These are phyloP conservation scores for Eupithecia exiguata DNA, from an alignment of 2,888 invertebrate genomes.

Conservation along the genomic window DNA sequence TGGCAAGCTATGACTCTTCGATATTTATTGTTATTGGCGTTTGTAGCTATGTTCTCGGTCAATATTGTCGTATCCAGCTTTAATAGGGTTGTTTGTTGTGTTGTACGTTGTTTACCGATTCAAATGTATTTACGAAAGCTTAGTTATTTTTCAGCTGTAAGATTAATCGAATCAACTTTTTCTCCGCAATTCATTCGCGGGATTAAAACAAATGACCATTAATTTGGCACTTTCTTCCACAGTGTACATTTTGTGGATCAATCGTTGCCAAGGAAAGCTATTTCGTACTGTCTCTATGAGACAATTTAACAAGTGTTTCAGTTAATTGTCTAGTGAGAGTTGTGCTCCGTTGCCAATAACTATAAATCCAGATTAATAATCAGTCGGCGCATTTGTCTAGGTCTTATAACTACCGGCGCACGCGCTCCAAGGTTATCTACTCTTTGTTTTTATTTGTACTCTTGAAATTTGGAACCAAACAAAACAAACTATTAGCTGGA, in stretches of 20 bases:
- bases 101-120: neutral
- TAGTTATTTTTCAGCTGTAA: slow-evolving; percentile 15
- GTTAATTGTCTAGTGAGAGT: slow-evolving; percentile 64
- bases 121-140: neutral
- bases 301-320: slow-evolving; percentile 71
- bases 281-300: slow-evolving; percentile 67
- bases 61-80: slow-evolving; percentile 4
- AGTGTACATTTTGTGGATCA: slow-evolving; percentile 50
- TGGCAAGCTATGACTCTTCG: slow-evolving; percentile 32
- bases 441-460: no score
- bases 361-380: slow-evolving; percentile 75
- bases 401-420: slow-evolving; percentile 46
- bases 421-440: slow-evolving; percentile 60
- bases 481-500: slow-evolving; percentile 4
- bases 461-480: slow-evolving; percentile 32
- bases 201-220: slow-evolving; percentile 55
- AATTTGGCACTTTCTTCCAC: slow-evolving; percentile 66
- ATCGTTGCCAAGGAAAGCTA: slow-evolving; percentile 71
- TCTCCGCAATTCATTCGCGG: slow-evolving; percentile 29
- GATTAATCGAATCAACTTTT: slow-evolving; percentile 13
- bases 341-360: slow-evolving; percentile 69
- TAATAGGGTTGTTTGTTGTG: no score
- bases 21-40: slow-evolving; percentile 36
- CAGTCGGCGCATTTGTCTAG: slow-evolving; percentile 58
- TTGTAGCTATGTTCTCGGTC: slow-evolving; percentile 19